A percentile compares a stretch with the other conserved stretches of the same genome.
phyloP scores from a whole-genome alignment of 2,888 invertebrate species.

The Caenorhabditis virilis region DNA sequence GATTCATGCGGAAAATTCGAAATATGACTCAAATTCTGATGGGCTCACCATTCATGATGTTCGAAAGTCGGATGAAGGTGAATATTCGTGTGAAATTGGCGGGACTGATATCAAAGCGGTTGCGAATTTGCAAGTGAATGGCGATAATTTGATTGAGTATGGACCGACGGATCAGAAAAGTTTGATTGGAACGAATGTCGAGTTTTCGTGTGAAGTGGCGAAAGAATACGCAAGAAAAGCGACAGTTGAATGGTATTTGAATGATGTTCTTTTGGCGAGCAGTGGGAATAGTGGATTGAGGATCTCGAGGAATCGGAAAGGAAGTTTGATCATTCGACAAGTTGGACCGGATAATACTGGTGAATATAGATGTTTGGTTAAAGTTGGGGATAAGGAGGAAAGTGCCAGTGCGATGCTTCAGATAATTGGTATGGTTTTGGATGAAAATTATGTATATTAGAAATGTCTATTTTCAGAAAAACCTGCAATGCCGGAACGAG shows the following conservation, averaged over 20 bases:
- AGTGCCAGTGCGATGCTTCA: constrained; percentile 77
- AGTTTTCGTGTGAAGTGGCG: constrained; percentile 89
- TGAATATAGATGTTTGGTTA: constrained; percentile 79
- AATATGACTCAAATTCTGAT: constrained; percentile 18
- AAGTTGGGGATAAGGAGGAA: constrained; percentile 89
- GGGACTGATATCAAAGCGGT: constrained; percentile 60
- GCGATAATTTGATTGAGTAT: constrained; percentile 86
- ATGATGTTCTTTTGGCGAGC: constrained; percentile 38
- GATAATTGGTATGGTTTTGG: constrained; percentile 80
- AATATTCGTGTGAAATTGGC: constrained; percentile 71
- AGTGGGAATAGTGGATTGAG: constrained; percentile 46
- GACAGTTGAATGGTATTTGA: constrained; percentile 51
- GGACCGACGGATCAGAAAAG: constrained; percentile 75
- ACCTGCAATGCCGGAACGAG: constrained; percentile 89
- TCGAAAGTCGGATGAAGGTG: constrained; percentile 65
- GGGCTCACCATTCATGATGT: constrained; percentile 46
- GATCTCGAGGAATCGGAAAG: constrained; percentile 41
- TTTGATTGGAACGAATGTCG: constrained; percentile 88
- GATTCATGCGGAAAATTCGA: constrained; percentile 24
- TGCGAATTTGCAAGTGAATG: constrained; percentile 69
- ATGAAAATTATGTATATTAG: too few species aligned
- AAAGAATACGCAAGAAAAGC: constrained; percentile 76
- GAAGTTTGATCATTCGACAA: constrained; percentile 58
- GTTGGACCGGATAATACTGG: constrained; percentile 81
- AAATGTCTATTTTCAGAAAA: constrained; percentile 75